Percentiles rank a stretch among this genome's conserved stretches.
Conservation (phyloP, 2,797 vertebrate species). For the Rousettus madagascariensis region DNA sequence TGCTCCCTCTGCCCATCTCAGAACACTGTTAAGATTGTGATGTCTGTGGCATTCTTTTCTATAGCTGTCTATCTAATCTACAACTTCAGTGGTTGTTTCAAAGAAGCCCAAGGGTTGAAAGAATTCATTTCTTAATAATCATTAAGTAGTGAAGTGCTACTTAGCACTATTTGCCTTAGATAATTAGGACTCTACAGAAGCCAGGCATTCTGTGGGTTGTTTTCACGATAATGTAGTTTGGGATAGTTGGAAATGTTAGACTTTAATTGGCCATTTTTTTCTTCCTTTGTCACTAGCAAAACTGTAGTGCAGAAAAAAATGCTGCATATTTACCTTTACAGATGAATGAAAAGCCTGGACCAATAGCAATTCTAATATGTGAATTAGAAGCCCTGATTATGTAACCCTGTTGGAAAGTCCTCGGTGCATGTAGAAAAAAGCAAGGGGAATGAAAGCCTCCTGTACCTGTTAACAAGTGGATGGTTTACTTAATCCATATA, state of each 20-base stretch:
- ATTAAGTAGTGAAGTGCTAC: not conserved
- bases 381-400: not conserved
- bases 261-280: not conserved
- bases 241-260: not conserved
- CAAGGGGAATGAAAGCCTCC: not conserved
- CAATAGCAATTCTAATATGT: not conserved
- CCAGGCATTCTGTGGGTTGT: not conserved
- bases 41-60: not conserved
- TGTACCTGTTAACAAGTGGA: not conserved
- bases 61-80: not conserved
- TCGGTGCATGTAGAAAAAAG: not conserved
- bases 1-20: not conserved
- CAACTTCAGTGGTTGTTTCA: not conserved
- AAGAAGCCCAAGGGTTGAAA: slow-evolving; percentile 36
- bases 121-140: slow-evolving; percentile 49
- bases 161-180: slow-evolving; percentile 10
- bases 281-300: slow-evolving; percentile 3
- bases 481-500: not conserved
- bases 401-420: not conserved
- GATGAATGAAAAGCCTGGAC: slow-evolving; percentile 7
- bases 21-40: not conserved
- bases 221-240: not conserved
- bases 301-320: not conserved
- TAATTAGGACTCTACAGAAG: not conserved
- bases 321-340: not conserved